Conservation (phyloP, 2,113 vertebrate species). For the Hemicordylus capensis region DNA sequence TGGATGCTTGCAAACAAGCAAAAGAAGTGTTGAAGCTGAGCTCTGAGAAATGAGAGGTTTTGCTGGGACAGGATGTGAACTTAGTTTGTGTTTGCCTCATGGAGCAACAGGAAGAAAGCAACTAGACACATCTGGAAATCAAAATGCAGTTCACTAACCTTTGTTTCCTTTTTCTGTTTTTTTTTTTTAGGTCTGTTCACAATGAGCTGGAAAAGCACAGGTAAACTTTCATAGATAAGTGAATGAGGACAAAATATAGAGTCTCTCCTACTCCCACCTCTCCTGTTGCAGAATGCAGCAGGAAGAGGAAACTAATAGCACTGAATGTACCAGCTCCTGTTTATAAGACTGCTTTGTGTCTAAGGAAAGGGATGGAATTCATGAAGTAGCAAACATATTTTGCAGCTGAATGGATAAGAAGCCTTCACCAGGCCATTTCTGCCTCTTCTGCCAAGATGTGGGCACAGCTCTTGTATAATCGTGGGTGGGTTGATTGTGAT, state of each 20-base stretch:
- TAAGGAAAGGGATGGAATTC: not conserved
- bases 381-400: not conserved
- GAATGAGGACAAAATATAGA: not conserved
- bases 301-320: not conserved
- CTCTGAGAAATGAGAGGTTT: not conserved
- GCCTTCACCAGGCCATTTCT: not conserved
- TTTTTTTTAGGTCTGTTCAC: slow-evolving; percentile 83
- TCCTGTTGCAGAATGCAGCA: not conserved
- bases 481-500: not conserved
- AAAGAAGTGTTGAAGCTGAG: not conserved
- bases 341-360: not conserved
- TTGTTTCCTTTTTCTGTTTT: slow-evolving; percentile 12
- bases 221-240: slow-evolving; percentile 56
- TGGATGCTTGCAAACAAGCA: not conserved
- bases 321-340: not conserved
- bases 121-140: not conserved
- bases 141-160: not conserved
- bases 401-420: not conserved
- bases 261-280: not conserved
- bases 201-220: slow-evolving; percentile 91
- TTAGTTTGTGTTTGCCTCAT: not conserved
- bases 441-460: not conserved
- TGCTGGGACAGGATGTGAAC: not conserved
- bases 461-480: too few relatives aligned
- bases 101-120: not conserved